Base-by-base conservation (phyloP, 2,888 invertebrate genomes). In the Incurvaria masculella region DNA sequence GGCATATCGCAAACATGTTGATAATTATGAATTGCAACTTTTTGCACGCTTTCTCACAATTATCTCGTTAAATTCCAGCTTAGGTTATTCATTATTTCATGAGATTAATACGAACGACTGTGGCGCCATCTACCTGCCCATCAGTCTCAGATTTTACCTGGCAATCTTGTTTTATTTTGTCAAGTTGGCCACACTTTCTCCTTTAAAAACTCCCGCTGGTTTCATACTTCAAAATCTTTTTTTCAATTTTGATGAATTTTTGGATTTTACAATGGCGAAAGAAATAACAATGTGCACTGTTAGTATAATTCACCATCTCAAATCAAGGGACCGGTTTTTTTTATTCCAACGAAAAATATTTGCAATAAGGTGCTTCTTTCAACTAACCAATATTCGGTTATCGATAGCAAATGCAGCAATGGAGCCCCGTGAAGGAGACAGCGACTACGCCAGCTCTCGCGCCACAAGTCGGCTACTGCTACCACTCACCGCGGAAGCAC, bases 321-420 rank as follows among this genome's bases (percentile, higher is more conserved):
- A 17, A 42, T 47, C 21, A 43, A 43, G 16, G 21, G 17, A 42
- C 48, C 11, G 44, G 18, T 42, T 42, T 48, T 27, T 47, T 26
- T 18, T 11, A 39, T 38, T 20, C 17, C 42, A 6, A n/a, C 41
- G 39, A 16, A 2, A 17, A 19, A 21, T 21, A 17, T 18, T 18
- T 21, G 41, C 38, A 47, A 39, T 23, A 43, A n/a, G n/a, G n/a
- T n/a, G n/a, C n/a, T n/a, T n/a, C n/a, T n/a, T n/a, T n/a, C n/a
- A n/a, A n/a, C n/a, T n/a, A n/a, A n/a, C n/a, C n/a, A n/a, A n/a
- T 23, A 23, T 23, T 33, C 6, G 14, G 10, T 51, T 53, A 55
- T 49, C 58, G n/a, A 4, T 59, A 88, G 88, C 89, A 90, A 87
- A 81, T 90, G 53, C 89, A 90, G 80, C 86, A 89, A 81, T 87